phyloP scores from a whole-genome alignment of 2,113 vertebrate species.

The Otus sunia region DNA sequence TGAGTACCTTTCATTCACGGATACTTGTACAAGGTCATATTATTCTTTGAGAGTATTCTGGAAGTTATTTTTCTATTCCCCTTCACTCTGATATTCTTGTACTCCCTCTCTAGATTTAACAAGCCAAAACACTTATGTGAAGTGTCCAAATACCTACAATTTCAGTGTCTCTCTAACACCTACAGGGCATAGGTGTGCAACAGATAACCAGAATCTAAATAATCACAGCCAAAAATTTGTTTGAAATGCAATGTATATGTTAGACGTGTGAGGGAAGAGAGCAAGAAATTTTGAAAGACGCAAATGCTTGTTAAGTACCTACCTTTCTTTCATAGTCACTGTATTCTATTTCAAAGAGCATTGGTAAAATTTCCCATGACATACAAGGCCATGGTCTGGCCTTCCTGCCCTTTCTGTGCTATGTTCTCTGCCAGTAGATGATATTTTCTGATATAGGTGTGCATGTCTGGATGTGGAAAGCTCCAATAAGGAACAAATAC shows the following conservation, averaged over 20 bases:
- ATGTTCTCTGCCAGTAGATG: background rate
- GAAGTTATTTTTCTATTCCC: background rate
- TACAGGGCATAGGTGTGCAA: background rate
- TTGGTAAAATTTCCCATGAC: background rate
- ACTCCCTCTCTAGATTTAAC: background rate
- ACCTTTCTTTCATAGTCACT: background rate
- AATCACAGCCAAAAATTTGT: background rate
- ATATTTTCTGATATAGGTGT: background rate
- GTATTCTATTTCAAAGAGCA: background rate
- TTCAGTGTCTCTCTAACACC: background rate
- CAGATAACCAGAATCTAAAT: background rate
- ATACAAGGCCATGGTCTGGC: background rate
- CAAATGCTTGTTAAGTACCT: rapidly evolving
- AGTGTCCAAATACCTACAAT: background rate
- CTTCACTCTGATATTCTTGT: background rate
- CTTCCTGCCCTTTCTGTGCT: background rate
- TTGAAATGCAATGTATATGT: background rate
- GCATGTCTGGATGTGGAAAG: background rate
- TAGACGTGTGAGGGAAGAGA: background rate
- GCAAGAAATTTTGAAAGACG: background rate
- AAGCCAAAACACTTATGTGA: background rate
- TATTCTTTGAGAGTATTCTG: background rate
- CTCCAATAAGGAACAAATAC: background rate
- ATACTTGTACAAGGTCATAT: background rate
- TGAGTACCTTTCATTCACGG: background rate